These are phyloP conservation scores for Monomorium pharaonis DNA, from an alignment of 1,140 invertebrate species.

Conservation along the genomic window DNA sequence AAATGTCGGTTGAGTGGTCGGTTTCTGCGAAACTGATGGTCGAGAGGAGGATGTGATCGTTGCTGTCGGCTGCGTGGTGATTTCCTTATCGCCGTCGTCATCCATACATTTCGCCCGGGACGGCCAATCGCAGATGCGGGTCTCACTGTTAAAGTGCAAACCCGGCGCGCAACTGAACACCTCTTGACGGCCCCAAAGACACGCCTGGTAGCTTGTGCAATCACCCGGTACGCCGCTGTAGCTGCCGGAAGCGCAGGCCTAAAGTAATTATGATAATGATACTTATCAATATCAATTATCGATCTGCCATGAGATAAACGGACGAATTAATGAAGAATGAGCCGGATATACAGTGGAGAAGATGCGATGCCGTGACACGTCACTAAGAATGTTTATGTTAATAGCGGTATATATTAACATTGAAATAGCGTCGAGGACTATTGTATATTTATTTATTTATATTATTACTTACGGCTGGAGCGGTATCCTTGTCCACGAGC, in stretches of 20 bases:
- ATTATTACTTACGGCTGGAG: slow-evolving; percentile 34
- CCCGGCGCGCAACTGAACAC: slow-evolving; percentile 90
- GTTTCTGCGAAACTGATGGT: not conserved
- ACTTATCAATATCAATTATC: slow-evolving; percentile 20
- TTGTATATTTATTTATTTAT: not conserved
- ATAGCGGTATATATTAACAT: not conserved
- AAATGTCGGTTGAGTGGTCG: not conserved
- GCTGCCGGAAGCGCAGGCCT: slow-evolving; percentile 88
- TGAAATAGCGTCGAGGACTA: not conserved
- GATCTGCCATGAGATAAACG: not conserved
- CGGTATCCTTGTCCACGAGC: slow-evolving; percentile 59
- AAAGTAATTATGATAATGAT: slow-evolving; percentile 40
- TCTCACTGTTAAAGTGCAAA: slow-evolving; percentile 91
- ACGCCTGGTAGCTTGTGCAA: slow-evolving; percentile 91
- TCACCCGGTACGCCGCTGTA: slow-evolving; percentile 88
- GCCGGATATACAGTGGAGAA: not conserved
- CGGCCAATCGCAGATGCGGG: slow-evolving; percentile 92
- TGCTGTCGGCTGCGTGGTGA: not conserved
- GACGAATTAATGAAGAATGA: slow-evolving; percentile 17
- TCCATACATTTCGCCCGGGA: slow-evolving; percentile 88
- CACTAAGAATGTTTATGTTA: not conserved
- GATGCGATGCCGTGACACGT: not conserved
- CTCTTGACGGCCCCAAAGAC: slow-evolving; percentile 91
- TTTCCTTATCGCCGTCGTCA: not conserved
- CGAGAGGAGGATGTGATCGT: not conserved